Conservation (phyloP, 2,113 vertebrate species). For the Copsychus sechellarum region DNA sequence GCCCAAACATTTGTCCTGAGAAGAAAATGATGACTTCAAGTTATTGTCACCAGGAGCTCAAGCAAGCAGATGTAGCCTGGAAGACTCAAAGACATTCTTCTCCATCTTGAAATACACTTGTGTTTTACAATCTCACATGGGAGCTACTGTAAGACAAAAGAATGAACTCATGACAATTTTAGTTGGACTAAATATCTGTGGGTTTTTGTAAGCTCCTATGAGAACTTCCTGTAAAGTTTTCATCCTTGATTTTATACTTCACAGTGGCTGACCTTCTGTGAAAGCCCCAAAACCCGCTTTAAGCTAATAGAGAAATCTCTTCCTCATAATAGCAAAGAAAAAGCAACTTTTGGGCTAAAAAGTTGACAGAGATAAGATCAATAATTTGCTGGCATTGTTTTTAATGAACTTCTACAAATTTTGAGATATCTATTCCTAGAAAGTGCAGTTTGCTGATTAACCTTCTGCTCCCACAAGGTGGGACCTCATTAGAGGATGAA, state of each 20-base stretch:
- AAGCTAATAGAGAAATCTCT: background rate
- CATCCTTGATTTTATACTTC: background rate
- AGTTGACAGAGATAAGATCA: background rate
- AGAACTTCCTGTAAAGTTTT: background rate
- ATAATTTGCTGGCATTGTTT: constrained; percentile 36
- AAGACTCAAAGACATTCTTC: background rate
- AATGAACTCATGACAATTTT: background rate
- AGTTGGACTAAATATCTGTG: background rate
- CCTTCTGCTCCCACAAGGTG: background rate
- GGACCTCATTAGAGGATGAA: constrained; percentile 13
- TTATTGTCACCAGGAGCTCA: background rate
- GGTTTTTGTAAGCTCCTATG: background rate
- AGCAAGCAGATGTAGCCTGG: background rate
- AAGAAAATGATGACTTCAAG: background rate
- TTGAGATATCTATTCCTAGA: background rate
- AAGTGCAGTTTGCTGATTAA: constrained; percentile 30
- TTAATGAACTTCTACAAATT: background rate
- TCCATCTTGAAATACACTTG: background rate
- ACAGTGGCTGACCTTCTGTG: background rate
- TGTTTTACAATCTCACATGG: background rate
- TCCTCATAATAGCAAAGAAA: background rate
- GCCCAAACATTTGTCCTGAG: background rate
- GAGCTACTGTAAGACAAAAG: background rate
- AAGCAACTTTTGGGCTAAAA: background rate
- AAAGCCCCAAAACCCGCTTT: background rate